Conservation (phyloP, 2,113 vertebrate species). For the Panurus biarmicus region DNA sequence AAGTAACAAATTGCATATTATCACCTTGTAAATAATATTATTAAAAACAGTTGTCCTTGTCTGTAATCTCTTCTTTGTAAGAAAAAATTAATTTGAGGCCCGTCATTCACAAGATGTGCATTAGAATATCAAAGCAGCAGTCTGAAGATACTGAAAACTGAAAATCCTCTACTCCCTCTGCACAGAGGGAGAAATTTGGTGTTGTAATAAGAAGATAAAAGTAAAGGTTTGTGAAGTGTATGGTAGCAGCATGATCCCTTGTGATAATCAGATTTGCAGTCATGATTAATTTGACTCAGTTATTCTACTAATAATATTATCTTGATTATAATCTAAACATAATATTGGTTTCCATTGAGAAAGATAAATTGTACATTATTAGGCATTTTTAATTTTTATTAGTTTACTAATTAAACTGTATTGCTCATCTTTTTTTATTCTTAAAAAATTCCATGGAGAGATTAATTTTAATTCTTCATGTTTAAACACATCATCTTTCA, state of each 20-base stretch:
- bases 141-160: constrained; percentile 10
- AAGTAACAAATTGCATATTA: constrained; percentile 68
- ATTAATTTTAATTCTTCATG: background rate
- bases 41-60: constrained; percentile 60
- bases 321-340: constrained; percentile 44
- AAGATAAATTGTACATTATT: constrained; percentile 29
- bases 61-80: constrained; percentile 55
- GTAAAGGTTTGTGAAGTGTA: constrained; percentile 17
- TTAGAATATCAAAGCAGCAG: constrained; percentile 58
- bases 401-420: constrained; percentile 39
- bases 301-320: constrained; percentile 58
- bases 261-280: constrained; percentile 61
- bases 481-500: constrained; percentile 12
- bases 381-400: background rate
- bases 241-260: constrained; percentile 31
- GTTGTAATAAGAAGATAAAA: constrained; percentile 42
- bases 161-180: background rate
- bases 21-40: constrained; percentile 65
- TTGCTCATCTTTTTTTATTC: background rate
- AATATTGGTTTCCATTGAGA: constrained; percentile 46
- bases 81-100: constrained; percentile 60
- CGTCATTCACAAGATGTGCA: constrained; percentile 50
- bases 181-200: constrained; percentile 8
- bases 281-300: constrained; percentile 63
- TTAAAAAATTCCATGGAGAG: background rate